phyloP scores from a whole-genome alignment of 2,113 vertebrate species.

The Apistogramma diplotaenia region DNA sequence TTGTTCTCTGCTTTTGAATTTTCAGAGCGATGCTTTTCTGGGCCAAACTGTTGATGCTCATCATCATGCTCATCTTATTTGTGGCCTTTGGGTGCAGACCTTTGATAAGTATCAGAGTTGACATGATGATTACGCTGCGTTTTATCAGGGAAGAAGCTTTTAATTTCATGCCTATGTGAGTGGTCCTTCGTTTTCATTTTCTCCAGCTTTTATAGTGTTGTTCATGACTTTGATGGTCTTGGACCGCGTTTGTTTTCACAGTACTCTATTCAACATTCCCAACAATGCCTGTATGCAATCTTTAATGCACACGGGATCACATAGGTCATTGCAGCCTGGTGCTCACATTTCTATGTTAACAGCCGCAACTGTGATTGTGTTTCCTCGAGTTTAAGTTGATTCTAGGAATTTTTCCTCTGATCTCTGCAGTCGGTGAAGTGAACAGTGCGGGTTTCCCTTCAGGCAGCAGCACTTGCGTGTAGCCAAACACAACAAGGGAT shows the following conservation, averaged over 20 bases:
- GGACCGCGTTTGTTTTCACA: slow-evolving; percentile 18
- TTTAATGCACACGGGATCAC: background rate
- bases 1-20: slow-evolving; percentile 18
- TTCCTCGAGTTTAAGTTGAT: slow-evolving; percentile 30
- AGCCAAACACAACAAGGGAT: slow-evolving; percentile 59
- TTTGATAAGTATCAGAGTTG: slow-evolving; percentile 25
- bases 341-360: slow-evolving; percentile 29
- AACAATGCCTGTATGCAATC: background rate
- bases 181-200: slow-evolving; percentile 26
- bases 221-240: background rate
- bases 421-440: slow-evolving; percentile 15
- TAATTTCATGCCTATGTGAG: slow-evolving; percentile 6
- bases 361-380: slow-evolving; percentile 36
- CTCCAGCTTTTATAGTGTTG: background rate
- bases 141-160: slow-evolving; percentile 8
- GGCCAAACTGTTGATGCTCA: background rate
- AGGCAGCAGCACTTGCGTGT: background rate
- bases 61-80: background rate
- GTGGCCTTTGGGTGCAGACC: background rate
- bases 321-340: background rate
- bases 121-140: slow-evolving; percentile 15
- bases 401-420: slow-evolving; percentile 29
- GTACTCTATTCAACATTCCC: background rate
- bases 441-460: slow-evolving; percentile 28
- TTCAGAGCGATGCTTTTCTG: background rate